Evolutionary conservation across 2,888 invertebrate genomes (phyloP), one percentile per base, ranked within the genome.

Genomic region (Pasiphila rectangulata): DNA sequence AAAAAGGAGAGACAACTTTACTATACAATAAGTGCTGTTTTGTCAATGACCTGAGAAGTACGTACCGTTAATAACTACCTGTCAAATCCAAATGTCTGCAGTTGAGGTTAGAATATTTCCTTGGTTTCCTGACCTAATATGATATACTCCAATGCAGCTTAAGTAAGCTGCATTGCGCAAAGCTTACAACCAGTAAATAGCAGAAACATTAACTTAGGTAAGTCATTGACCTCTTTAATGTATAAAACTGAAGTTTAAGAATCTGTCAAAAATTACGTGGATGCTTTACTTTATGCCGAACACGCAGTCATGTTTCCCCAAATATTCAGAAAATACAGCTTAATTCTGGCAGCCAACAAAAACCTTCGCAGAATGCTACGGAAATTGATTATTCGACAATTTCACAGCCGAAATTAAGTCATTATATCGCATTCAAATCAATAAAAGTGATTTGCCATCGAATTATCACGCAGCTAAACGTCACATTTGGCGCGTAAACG

Each of bases 401-500:
- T 66, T 66, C 61, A 69, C 39, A 53, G 56, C 46, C 54, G 58
- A 72, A 81, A 80, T 77, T 69, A 78, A 79, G 72, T 59, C 67
- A 41, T 50, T 41, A 37, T 2, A 50, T 38, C 41, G 30, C 41
- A 69, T 79, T 73, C 69, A 63, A 79, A 81, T 83, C 79, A 71
- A 80, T 78, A 73, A 71, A 64, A 42, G 36, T 68, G 66, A 79
- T 75, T 69, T 61, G 61, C 61, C 67, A 66, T 64, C 67, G 62
- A 74, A 75, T 73, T 76, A 75, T 43, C 72, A 67, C 71, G 69
- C 59, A 71, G 63, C n/a, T n/a, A 77, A 75, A 81, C 73, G 85
- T 84, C 85, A 86, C 51, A 78, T 83, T 86, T 84, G 76, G 79
- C 86, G 85, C 84, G 76, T 72, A 83, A 86, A 86, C 79, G 78